Conservation (phyloP, 64 coral and sea anemone species). For the Montipora sp. region DNA sequence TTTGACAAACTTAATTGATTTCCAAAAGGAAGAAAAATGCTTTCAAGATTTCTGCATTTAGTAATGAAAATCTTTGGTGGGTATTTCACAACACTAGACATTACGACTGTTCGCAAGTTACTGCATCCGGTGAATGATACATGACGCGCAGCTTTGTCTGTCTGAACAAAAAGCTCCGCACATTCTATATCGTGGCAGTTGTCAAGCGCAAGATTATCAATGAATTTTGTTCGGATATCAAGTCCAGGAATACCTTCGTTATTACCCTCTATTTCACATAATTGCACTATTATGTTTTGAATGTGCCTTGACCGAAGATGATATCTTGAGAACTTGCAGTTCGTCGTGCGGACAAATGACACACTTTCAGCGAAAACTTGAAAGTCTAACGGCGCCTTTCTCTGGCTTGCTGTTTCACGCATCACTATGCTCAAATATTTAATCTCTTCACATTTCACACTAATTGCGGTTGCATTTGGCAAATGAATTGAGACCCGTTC, state of each 20-base stretch:
- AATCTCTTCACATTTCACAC: conserved; percentile 32
- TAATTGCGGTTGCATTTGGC: conserved; percentile 36
- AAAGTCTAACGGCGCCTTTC: not conserved
- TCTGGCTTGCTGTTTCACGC: not conserved
- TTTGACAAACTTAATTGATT: not conserved
- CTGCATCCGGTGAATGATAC: conserved; percentile 8
- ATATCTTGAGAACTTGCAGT: conserved; percentile 37
- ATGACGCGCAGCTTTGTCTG: not conserved
- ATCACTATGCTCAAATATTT: conserved; percentile 21
- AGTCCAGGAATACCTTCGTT: not conserved
- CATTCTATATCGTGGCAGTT: conserved; percentile 26
- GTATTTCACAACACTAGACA: not conserved
- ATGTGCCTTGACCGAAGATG: not conserved
- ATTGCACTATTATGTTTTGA: not conserved
- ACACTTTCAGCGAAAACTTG: conserved; percentile 3
- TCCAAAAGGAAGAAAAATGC: not conserved
- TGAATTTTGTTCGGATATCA: conserved; percentile 1
- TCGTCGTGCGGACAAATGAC: not conserved
- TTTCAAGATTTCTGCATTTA: conserved; percentile 17
- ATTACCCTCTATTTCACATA: conserved; percentile 14
- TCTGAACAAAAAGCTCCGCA: conserved; percentile 20
- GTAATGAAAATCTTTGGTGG: not conserved
- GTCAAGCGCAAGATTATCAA: not conserved
- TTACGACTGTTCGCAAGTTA: conserved; percentile 16
- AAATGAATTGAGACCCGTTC: conserved; percentile 13